Conservation (phyloP, 2,888 invertebrate genomes). For the Endomychus coccineus region DNA sequence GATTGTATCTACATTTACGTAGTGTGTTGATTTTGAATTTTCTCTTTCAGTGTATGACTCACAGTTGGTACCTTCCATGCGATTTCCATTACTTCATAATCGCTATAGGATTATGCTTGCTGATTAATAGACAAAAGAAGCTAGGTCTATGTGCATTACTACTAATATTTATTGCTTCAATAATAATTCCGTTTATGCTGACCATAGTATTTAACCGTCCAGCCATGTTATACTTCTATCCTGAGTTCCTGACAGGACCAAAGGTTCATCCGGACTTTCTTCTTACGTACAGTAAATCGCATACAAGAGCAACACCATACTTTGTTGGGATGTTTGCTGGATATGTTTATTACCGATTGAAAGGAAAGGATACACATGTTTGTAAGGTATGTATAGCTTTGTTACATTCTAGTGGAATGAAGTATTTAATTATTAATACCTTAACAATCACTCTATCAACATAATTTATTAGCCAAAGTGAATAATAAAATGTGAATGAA, state of each 20-base stretch:
- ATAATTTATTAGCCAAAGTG: too few species aligned
- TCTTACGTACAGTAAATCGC: conserved; percentile 52
- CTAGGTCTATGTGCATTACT: conserved; percentile 41
- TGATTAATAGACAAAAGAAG: conserved; percentile 42
- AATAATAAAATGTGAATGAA: too few species aligned
- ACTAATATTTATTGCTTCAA: conserved; percentile 40
- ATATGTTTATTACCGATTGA: conserved; percentile 42
- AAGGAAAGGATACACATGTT: conserved; percentile 32
- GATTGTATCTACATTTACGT: too few species aligned
- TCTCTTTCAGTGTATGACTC: conserved; percentile 54
- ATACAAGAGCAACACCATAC: conserved; percentile 53
- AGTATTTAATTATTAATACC: too few species aligned
- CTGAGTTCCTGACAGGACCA: conserved; percentile 49
- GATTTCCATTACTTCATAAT: conserved; percentile 63
- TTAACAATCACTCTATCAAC: too few species aligned
- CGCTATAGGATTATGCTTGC: conserved; percentile 45
- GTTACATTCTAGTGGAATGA: neutral
- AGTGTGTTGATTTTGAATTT: too few species aligned
- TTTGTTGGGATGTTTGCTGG: conserved; percentile 53
- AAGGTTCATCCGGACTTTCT: conserved; percentile 49
- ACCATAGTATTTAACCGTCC: conserved; percentile 47
- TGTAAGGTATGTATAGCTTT: conserved; percentile 33
- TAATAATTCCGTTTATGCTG: conserved; percentile 48
- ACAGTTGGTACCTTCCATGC: conserved; percentile 63
- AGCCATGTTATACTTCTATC: conserved; percentile 51